A percentile compares a stretch with the other conserved stretches of the same genome.
phyloP scores from a whole-genome alignment of 2,113 vertebrate genomes.

The Romanogobio albipinnatus region DNA sequence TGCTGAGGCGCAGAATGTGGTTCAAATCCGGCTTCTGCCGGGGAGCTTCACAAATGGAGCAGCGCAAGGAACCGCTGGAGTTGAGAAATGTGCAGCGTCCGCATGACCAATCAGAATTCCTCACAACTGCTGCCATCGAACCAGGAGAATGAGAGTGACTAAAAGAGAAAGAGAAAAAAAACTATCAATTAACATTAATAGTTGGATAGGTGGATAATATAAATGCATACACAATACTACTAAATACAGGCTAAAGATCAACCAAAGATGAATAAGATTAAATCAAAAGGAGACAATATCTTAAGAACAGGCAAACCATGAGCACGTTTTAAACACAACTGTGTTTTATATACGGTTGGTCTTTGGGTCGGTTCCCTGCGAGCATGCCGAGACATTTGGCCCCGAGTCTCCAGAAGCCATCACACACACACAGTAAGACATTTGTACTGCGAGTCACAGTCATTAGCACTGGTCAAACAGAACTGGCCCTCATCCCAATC shows the following conservation, averaged over 20 bases:
- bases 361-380: background rate
- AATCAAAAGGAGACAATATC: background rate
- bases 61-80: constrained; percentile 86
- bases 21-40: constrained; percentile 96
- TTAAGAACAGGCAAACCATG: background rate
- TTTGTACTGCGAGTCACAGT: constrained; percentile 72
- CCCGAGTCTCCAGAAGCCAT: background rate
- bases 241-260: background rate
- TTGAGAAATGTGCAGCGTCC: constrained; percentile 96
- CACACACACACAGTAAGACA: constrained; percentile 45
- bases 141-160: constrained; percentile 90
- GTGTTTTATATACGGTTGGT: constrained; percentile 15
- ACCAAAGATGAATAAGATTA: background rate
- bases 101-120: constrained; percentile 90
- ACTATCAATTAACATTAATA: too few species aligned
- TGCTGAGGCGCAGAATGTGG: constrained; percentile 93
- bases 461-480: constrained; percentile 71
- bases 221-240: too few species aligned
- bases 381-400: constrained; percentile 21
- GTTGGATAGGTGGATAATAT: too few species aligned
- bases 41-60: constrained; percentile 96
- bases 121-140: constrained; percentile 84
- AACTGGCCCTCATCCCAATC: constrained; percentile 64
- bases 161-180: constrained; percentile 56
- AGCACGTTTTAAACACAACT: background rate